Evolutionary conservation across 2,888 invertebrate species (phyloP).

Genomic region (Eupithecia pulchellata): DNA sequence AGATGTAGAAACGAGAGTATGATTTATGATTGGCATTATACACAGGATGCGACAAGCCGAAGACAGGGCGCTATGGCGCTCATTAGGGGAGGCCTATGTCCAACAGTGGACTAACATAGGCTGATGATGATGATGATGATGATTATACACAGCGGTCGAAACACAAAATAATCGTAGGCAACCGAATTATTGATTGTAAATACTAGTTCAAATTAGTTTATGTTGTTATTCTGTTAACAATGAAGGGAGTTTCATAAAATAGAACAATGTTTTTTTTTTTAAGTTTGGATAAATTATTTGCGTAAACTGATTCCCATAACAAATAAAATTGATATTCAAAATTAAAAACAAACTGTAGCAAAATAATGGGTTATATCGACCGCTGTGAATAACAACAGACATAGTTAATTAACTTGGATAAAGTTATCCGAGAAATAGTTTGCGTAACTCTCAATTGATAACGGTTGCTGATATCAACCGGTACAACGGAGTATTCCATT

Average conservation of each 20-base stretch:
- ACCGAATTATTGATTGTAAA: too few relatives aligned
- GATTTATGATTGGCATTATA: not conserved
- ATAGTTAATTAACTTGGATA: not conserved
- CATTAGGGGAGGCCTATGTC: too few relatives aligned
- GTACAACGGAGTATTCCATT: not conserved
- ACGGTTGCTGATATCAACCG: not conserved
- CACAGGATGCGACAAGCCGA: too few relatives aligned
- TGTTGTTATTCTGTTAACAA: too few relatives aligned
- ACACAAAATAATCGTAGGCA: not conserved
- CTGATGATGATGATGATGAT: too few relatives aligned
- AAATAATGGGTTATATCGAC: not conserved
- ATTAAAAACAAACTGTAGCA: not conserved
- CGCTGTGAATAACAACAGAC: not conserved
- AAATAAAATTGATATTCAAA: not conserved
- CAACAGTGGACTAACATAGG: too few relatives aligned
- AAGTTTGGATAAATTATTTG: not conserved
- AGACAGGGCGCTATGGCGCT: too few relatives aligned
- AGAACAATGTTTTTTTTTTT: not conserved
- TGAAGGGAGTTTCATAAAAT: not conserved
- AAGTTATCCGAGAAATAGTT: slow-evolving; percentile 4
- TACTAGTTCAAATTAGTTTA: too few relatives aligned
- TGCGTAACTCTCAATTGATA: not conserved
- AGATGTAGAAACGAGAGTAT: not conserved
- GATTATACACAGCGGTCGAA: not conserved
- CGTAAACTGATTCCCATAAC: not conserved